Conservation (phyloP, 2,888 invertebrate genomes). For the Colletes collaris region DNA sequence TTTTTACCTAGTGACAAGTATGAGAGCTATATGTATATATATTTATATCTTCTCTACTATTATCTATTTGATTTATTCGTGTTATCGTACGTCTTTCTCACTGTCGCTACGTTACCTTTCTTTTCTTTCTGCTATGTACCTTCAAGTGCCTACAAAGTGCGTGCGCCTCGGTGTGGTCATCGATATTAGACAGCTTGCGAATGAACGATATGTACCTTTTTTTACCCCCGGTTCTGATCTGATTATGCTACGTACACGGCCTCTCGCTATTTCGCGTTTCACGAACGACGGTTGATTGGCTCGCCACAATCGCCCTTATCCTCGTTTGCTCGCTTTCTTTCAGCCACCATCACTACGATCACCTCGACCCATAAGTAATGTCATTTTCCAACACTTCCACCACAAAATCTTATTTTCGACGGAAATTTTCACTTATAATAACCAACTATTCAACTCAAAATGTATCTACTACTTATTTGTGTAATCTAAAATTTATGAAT, state of each 20-base stretch:
- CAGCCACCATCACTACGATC: not conserved
- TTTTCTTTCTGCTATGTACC: slow-evolving; percentile 62
- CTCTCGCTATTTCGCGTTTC: slow-evolving; percentile 47
- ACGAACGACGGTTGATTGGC: slow-evolving; percentile 34
- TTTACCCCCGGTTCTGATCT: slow-evolving; percentile 33
- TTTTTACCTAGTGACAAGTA: slow-evolving; percentile 77
- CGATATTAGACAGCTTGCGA: slow-evolving; percentile 80
- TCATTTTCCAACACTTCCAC: no score
- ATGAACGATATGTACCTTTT: slow-evolving; percentile 66
- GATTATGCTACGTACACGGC: slow-evolving; percentile 52
- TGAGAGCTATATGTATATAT: slow-evolving; percentile 71
- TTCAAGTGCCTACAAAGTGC: slow-evolving; percentile 68
- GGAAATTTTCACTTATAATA: no score
- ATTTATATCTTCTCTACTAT: slow-evolving; percentile 25
- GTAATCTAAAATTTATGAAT: no score
- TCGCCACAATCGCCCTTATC: slow-evolving; percentile 19
- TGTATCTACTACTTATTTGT: no score
- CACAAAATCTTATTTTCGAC: no score
- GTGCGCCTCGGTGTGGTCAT: slow-evolving; percentile 76
- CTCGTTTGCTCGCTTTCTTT: slow-evolving; percentile 5
- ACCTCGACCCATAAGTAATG: no score
- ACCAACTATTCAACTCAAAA: no score
- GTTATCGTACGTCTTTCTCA: slow-evolving; percentile 54
- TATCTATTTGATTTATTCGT: slow-evolving; percentile 51
- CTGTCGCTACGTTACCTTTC: slow-evolving; percentile 44